A percentile compares a stretch with the other conserved stretches of the same genome.
phyloP scores from a whole-genome alignment of 92 coral and sea anemone species.

The Porites evermanni region DNA sequence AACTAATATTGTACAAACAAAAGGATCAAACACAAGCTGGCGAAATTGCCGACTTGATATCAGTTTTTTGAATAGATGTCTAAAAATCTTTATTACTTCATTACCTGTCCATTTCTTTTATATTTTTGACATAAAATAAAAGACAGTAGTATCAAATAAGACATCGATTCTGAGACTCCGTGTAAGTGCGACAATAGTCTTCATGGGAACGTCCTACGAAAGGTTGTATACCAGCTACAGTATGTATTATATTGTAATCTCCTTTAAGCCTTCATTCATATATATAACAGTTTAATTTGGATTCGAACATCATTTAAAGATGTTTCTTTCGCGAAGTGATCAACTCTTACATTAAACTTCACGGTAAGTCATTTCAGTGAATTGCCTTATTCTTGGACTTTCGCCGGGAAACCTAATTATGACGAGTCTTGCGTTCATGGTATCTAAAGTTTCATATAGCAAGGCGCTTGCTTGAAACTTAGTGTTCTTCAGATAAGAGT shows the following conservation, averaged over 20 bases:
- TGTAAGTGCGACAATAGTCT: too few species aligned
- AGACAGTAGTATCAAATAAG: too few species aligned
- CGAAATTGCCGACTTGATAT: background rate
- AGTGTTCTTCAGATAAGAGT: too few species aligned
- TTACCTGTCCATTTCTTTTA: background rate
- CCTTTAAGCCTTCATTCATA: background rate
- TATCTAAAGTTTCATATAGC: too few species aligned
- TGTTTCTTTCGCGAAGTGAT: too few species aligned
- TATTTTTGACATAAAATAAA: background rate
- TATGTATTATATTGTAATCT: background rate
- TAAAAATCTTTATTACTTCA: background rate
- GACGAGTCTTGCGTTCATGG: too few species aligned
- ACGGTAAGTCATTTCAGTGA: background rate
- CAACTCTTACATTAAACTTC: background rate
- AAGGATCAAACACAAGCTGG: background rate
- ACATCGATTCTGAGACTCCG: too few species aligned
- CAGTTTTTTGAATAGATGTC: background rate
- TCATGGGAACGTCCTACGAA: too few species aligned
- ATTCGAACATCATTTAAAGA: too few species aligned
- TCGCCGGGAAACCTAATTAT: too few species aligned
- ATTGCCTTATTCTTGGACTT: background rate
- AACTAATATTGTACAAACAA: slow-evolving; percentile 3
- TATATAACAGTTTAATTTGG: slow-evolving; percentile 9
- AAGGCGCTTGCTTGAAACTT: too few species aligned
- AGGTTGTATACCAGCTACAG: too few species aligned